These are phyloP conservation scores for Drosophila bocqueti DNA, from an alignment of 1,140 invertebrate species.

Conservation along the genomic window DNA sequence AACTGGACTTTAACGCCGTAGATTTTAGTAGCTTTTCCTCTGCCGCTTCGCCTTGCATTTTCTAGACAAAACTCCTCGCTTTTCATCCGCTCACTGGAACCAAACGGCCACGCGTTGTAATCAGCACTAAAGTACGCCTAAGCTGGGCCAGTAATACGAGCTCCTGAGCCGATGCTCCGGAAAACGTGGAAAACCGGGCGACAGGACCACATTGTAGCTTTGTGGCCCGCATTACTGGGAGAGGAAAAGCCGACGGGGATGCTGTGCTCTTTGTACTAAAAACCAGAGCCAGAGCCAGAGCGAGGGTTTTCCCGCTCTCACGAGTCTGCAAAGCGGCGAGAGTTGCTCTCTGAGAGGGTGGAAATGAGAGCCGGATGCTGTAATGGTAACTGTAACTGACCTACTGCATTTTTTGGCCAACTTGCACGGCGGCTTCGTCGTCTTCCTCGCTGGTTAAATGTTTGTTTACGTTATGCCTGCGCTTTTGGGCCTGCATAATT, in stretches of 20 bases:
- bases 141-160: constrained; percentile 68
- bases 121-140: constrained; percentile 76
- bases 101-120: constrained; percentile 80
- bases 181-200: constrained; percentile 6
- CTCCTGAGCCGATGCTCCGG: constrained; percentile 27
- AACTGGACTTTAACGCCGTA: constrained; percentile 32
- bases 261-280: constrained; percentile 74
- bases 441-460: constrained; percentile 51
- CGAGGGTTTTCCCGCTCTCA: constrained; percentile 3
- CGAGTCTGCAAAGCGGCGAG: constrained; percentile 31
- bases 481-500: constrained; percentile 72
- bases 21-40: constrained; percentile 11
- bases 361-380: constrained; percentile 43
- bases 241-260: constrained; percentile 32
- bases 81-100: constrained; percentile 66
- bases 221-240: constrained; percentile 33
- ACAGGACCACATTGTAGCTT: constrained; percentile 57
- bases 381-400: constrained; percentile 65
- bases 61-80: constrained; percentile 25
- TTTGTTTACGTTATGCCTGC: constrained; percentile 78
- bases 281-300: not conserved
- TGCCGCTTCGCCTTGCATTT: constrained; percentile 13
- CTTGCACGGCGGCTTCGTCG: constrained; percentile 33
- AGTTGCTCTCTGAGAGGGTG: not conserved
- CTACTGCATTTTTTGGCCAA: constrained; percentile 65